A percentile compares a stretch with the other conserved stretches of the same genome.
Evolutionary conservation across 2,797 vertebrate genomes (phyloP).

Genomic region (Anniella stebbinsi): DNA sequence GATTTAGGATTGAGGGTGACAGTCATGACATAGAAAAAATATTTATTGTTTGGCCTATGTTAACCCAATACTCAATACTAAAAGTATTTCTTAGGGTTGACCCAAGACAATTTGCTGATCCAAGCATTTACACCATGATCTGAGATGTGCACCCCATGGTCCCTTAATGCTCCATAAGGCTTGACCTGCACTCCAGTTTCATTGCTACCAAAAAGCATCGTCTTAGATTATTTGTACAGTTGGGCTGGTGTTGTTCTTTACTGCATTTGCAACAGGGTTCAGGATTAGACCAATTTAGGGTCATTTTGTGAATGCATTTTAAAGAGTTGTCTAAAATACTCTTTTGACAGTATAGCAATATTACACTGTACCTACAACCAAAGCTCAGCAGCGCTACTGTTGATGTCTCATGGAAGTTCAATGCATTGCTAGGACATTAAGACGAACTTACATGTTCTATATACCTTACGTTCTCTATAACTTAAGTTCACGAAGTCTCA

Average conservation of each 20-base stretch:
- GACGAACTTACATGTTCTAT: background rate
- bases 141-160: background rate
- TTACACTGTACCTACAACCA: background rate
- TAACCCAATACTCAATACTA: background rate
- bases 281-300: background rate
- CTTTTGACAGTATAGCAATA: background rate
- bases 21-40: background rate
- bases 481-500: too few relatives aligned
- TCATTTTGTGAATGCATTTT: background rate
- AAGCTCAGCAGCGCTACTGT: background rate
- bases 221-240: background rate
- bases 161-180: background rate
- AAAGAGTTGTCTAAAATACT: background rate
- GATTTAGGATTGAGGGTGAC: conserved; percentile 20
- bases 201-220: background rate
- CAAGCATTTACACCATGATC: background rate
- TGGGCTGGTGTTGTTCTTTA: background rate
- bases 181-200: background rate
- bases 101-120: background rate
- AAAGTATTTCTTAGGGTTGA: background rate
- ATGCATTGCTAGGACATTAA: background rate
- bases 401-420: background rate
- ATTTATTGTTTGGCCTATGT: background rate
- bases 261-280: background rate
- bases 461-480: too few relatives aligned